Percentiles rank a stretch among this genome's conserved stretches.
These are phyloP conservation scores for Anabacerthia variegaticeps DNA, from an alignment of 2,797 vertebrate species.

Conservation along the genomic window DNA sequence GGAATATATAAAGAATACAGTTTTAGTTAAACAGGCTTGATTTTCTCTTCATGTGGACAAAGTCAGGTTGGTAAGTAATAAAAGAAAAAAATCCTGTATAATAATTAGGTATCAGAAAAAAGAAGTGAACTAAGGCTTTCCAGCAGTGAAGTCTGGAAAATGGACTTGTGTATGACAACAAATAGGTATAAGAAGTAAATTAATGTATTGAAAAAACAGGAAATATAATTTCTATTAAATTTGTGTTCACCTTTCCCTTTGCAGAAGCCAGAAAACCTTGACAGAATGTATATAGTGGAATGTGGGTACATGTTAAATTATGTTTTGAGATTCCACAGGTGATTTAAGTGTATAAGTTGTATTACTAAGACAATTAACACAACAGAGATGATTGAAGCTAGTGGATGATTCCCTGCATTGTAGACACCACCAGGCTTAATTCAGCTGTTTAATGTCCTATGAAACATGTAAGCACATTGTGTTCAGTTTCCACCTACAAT, in stretches of 20 bases:
- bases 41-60: neutral
- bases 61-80: neutral
- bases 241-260: neutral
- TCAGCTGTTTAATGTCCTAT: neutral
- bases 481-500: neutral
- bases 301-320: neutral
- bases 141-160: neutral
- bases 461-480: neutral
- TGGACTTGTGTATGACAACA: neutral
- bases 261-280: neutral
- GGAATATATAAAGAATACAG: neutral
- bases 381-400: neutral
- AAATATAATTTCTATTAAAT: neutral
- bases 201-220: neutral
- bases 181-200: neutral
- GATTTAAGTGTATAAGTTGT: neutral
- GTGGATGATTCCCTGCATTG: neutral
- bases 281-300: neutral
- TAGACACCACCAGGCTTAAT: neutral
- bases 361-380: neutral
- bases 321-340: neutral
- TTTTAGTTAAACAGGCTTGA: neutral
- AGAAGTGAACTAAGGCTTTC: neutral
- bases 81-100: rapidly evolving
- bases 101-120: neutral